Conservation (phyloP, 2,888 invertebrate genomes). For the Hydropsyche betteni region DNA sequence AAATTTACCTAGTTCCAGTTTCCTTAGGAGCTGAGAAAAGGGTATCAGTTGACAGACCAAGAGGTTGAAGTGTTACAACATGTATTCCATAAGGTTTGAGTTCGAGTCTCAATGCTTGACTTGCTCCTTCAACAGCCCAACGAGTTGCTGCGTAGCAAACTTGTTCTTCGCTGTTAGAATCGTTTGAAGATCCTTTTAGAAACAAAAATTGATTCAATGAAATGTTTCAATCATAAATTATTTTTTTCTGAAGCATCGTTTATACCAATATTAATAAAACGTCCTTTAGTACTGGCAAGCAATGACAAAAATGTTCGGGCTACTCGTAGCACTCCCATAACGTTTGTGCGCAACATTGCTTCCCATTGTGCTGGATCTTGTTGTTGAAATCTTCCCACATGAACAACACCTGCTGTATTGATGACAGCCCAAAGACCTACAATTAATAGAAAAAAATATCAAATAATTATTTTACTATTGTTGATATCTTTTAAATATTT, state of each 20-base stretch:
- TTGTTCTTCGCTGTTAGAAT: constrained; percentile 57
- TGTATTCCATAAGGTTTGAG: constrained; percentile 75
- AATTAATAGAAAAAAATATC: constrained; percentile 51
- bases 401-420: constrained; percentile 82
- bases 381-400: constrained; percentile 74
- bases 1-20: constrained; percentile 49
- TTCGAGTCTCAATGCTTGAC: constrained; percentile 75
- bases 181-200: constrained; percentile 53
- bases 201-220: background rate
- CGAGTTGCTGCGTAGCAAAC: constrained; percentile 69
- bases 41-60: constrained; percentile 71
- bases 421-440: constrained; percentile 83
- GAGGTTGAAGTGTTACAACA: constrained; percentile 79
- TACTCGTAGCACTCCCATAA: constrained; percentile 77
- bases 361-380: constrained; percentile 79
- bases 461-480: background rate
- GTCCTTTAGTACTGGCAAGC: constrained; percentile 71
- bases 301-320: constrained; percentile 80
- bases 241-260: background rate
- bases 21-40: constrained; percentile 70
- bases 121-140: constrained; percentile 83
- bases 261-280: constrained; percentile 75
- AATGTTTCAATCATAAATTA: background rate
- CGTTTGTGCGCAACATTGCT: constrained; percentile 73
- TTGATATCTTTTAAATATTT: too few relatives aligned